Base-by-base conservation (phyloP, 2,113 vertebrate species). In the Grus americana region DNA sequence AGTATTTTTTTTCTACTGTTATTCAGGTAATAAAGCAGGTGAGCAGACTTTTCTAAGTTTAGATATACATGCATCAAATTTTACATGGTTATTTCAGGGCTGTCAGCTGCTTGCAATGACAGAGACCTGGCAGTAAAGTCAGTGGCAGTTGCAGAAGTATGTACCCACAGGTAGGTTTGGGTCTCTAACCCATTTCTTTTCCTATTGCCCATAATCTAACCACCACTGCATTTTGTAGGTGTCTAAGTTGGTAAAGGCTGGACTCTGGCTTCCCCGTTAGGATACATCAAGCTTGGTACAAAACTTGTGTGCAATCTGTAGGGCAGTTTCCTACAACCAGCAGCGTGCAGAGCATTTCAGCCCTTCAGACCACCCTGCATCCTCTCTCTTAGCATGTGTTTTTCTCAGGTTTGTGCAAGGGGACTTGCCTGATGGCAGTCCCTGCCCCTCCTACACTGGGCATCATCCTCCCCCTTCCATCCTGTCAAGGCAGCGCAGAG, bases 281-380 rank as follows among this genome's bases (percentile, higher is more conserved):
- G 40, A 21, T 12, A 13, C 4, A 27, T 11, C 46, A 20, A 29
- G 15, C 54, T 30, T 13, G 19, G 22, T 21, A 47, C 12, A 23
- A 26, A 18, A 23, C 1, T 1, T 8, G 15, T 22, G 38, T 68
- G 44, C 55, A 24, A 6, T 8, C 44, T 16, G 8, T 27, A 2
- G 12, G 38, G 42, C n/a, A 32, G 55, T 38, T 36, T 15, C 27
- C 24, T 12, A 7, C 36, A 55, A 34, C 24, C 30, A 36, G 65
- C 59, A 29, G 32, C 1, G 8, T 26, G 68, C 49, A 61, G 57
- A 52, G 27, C 3, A 0, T 27, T 79, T 63, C 57, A 36, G 30
- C 32, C 55, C 44, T 54, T 78, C n/a, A 0, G 0, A 12, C 47
- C 14, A 34, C 32, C 12, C 1, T 0, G 0, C 1, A 1, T 38